Evolutionary conservation across 2,888 invertebrate species (phyloP).

Genomic region (Idaea biselata): DNA sequence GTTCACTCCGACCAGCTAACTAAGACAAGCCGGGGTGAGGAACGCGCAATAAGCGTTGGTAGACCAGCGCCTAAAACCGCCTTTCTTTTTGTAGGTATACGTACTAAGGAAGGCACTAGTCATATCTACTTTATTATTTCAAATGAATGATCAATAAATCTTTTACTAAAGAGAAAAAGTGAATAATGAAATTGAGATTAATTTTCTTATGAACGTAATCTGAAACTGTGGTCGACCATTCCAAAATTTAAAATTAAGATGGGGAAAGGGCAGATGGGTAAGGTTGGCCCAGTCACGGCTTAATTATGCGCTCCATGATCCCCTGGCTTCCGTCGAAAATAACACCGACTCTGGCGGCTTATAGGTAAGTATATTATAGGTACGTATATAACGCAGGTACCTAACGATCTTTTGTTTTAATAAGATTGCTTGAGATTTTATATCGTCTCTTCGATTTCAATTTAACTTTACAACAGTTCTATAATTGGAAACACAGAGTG

Average conservation of each 20-base stretch:
- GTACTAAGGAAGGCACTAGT: neutral
- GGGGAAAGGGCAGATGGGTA: neutral
- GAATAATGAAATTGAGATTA: neutral
- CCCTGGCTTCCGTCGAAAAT: neutral
- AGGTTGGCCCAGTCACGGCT: conserved; percentile 1
- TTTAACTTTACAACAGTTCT: neutral
- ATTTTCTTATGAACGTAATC: conserved; percentile 1
- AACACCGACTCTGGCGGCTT: neutral
- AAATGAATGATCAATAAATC: neutral
- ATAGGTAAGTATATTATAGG: neutral
- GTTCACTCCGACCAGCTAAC: too few relatives aligned
- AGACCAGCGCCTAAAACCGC: too few relatives aligned
- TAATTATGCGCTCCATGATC: neutral
- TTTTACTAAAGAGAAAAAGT: neutral
- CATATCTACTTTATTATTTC: neutral
- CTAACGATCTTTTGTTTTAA: neutral
- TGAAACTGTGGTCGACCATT: conserved; percentile 1
- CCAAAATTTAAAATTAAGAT: neutral
- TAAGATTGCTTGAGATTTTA: neutral
- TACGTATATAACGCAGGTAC: neutral
- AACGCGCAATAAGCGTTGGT: too few relatives aligned
- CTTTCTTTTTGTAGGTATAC: too few relatives aligned
- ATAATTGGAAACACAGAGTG: too few relatives aligned
- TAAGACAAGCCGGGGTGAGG: too few relatives aligned
- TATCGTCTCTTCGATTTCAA: neutral